These are phyloP conservation scores for Piscicola geometra DNA, from an alignment of 2,888 invertebrate species.

Conservation along the genomic window DNA sequence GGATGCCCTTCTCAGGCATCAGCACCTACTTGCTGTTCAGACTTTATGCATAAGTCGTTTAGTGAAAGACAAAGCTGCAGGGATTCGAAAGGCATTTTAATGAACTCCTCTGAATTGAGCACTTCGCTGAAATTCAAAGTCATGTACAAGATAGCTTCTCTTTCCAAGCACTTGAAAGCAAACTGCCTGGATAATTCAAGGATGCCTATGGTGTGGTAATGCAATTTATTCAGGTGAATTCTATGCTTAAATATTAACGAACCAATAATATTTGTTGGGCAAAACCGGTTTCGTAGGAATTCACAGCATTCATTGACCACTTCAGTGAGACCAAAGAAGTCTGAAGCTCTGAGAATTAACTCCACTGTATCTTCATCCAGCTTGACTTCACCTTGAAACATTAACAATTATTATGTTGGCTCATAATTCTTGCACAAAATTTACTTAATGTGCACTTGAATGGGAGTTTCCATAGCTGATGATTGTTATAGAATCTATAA, in stretches of 20 bases:
- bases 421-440: too few relatives aligned
- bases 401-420: too few relatives aligned
- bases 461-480: too few relatives aligned
- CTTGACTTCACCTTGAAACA: not conserved
- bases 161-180: slow-evolving; percentile 8
- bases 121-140: slow-evolving; percentile 20
- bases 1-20: not conserved
- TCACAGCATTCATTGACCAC: slow-evolving; percentile 19
- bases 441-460: too few relatives aligned
- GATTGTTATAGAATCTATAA: too few relatives aligned
- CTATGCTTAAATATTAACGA: too few relatives aligned
- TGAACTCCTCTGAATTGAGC: slow-evolving; percentile 15
- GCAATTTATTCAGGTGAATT: not conserved
- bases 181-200: slow-evolving; percentile 10
- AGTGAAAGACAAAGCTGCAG: slow-evolving; percentile 9
- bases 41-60: slow-evolving; percentile 2
- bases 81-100: slow-evolving; percentile 7
- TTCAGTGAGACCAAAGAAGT: slow-evolving; percentile 11
- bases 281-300: not conserved
- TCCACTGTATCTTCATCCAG: slow-evolving; percentile 27
- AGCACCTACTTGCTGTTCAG: slow-evolving; percentile 18
- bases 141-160: not conserved
- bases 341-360: slow-evolving; percentile 16
- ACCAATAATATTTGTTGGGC: slow-evolving; percentile 25
- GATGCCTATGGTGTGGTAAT: slow-evolving; percentile 6